A percentile compares a stretch with the other conserved stretches of the same genome.
phyloP scores from a whole-genome alignment of 2,797 vertebrate genomes.

The Malacoctenus gilli region DNA sequence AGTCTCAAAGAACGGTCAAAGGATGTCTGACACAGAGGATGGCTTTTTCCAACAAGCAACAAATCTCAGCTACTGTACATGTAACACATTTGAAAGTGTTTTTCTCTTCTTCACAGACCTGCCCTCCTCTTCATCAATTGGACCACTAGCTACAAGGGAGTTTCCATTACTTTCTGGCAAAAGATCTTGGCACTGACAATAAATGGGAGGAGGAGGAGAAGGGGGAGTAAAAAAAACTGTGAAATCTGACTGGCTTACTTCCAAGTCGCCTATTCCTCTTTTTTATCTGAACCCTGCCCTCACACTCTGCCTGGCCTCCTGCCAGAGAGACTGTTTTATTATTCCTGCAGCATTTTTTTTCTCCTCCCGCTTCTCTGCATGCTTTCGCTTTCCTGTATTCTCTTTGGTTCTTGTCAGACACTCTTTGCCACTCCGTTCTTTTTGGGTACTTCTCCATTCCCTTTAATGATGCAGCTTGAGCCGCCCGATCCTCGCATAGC shows the following conservation, averaged over 20 bases:
- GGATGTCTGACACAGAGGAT: conserved; percentile 9
- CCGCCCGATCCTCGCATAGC: conserved; percentile 17
- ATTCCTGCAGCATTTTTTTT: too few species aligned
- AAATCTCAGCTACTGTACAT: conserved; percentile 17
- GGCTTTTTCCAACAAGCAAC: conserved; percentile 6
- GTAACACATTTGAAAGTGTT: conserved; percentile 38
- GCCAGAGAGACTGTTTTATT: conserved; percentile 76
- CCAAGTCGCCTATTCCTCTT: conserved; percentile 78
- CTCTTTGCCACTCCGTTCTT: conserved; percentile 40
- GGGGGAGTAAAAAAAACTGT: conserved; percentile 42
- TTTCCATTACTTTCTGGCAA: conserved; percentile 78
- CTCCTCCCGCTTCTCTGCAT: conserved; percentile 43
- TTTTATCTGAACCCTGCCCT: conserved; percentile 77
- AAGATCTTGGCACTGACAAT: conserved; percentile 74
- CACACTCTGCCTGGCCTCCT: conserved; percentile 69
- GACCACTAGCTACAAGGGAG: conserved; percentile 61
- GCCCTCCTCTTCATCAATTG: conserved; percentile 46
- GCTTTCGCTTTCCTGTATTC: conserved; percentile 37
- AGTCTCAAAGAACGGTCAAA: too few species aligned
- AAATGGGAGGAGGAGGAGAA: conserved; percentile 47
- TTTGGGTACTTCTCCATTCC: conserved; percentile 33
- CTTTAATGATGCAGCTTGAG: conserved; percentile 27
- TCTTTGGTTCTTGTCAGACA: conserved; percentile 43
- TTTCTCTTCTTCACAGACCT: conserved; percentile 48
- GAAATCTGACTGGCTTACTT: conserved; percentile 77